Evolutionary conservation across 2,113 vertebrate species (phyloP), one percentile per base, ranked within the genome.

Genomic region (Gymnocephalus cernua): DNA sequence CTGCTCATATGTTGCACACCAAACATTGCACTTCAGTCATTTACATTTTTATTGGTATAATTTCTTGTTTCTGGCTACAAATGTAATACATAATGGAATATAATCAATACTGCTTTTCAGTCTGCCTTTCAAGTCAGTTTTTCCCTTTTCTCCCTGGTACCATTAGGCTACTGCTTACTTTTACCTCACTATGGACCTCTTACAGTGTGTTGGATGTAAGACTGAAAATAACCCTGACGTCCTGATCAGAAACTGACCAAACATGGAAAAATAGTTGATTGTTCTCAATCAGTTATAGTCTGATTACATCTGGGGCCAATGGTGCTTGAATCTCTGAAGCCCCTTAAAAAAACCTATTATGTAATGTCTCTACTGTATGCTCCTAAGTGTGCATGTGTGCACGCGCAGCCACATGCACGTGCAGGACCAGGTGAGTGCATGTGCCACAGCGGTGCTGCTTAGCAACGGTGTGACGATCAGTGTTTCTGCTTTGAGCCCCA

Each of bases 381-480:
- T 48, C 45, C 56, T 56, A 45, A 38, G 51, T 59, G 51, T 38
- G 58, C 57, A 4, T 3, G 6, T 59, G 73, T 83, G 80, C 66
- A 75, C 79, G 7, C 38, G 51, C 69, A 73, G 54, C 58, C 68
- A 54, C 61, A 56, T 44, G 48, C 82, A 78, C 48, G 12, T 64
- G 74, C 82, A 56, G 48, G 23, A 10, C 81, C 89, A 88, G 83
- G 87, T 90, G 84, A 88, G 76, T 69, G 89, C 91, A 87, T 74
- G 87, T 89, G 83, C 78, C 80, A 75, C 80, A 74, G 77, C 16
- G 50, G 51, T 73, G 93, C 89, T 94, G 94, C 94, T 91, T 88
- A 92, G 94, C 94, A 94, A 95, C 94, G 12, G 69, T 67, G 82
- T 88, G 88, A 88, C 87, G 29, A 86, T 66, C 67, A 25, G 64